phyloP scores from a whole-genome alignment of 2,113 vertebrate genomes.

The Alaudala cheleensis region DNA sequence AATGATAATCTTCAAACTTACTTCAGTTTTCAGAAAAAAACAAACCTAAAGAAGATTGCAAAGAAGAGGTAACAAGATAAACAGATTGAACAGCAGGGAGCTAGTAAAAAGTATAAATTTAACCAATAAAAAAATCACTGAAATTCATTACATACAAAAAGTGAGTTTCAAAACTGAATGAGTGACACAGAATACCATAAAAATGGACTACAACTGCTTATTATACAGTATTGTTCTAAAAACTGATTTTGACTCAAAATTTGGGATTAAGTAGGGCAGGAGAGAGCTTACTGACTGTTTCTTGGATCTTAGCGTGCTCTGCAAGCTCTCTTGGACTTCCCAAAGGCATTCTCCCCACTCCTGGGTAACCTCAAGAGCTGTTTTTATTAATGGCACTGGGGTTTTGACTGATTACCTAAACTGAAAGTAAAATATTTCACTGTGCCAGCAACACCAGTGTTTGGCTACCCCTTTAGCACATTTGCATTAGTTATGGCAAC shows the following conservation, averaged over 20 bases:
- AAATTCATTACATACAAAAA: neutral
- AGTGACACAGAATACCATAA: neutral
- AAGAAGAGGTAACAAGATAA: neutral
- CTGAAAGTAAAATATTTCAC: neutral
- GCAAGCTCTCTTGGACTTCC: neutral
- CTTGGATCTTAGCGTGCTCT: rapidly evolving
- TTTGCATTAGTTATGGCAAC: neutral
- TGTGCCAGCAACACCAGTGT: neutral
- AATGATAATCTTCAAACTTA: neutral
- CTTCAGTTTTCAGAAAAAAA: neutral
- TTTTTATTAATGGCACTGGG: neutral
- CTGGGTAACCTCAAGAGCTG: neutral
- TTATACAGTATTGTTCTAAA: neutral
- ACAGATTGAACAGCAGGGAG: neutral
- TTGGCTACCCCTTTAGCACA: neutral
- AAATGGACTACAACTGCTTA: neutral
- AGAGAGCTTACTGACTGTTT: neutral
- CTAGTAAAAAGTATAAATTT: neutral
- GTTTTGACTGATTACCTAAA: neutral
- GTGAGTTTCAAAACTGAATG: neutral
- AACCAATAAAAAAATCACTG: neutral
- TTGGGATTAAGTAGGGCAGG: rapidly evolving
- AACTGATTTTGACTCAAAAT: neutral
- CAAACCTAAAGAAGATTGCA: neutral
- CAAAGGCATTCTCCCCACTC: neutral